A percentile compares a stretch with the other conserved stretches of the same genome.
These are phyloP conservation scores for Phyllotis vaccarum DNA, from an alignment of 2,797 vertebrate genomes.

Conservation along the genomic window DNA sequence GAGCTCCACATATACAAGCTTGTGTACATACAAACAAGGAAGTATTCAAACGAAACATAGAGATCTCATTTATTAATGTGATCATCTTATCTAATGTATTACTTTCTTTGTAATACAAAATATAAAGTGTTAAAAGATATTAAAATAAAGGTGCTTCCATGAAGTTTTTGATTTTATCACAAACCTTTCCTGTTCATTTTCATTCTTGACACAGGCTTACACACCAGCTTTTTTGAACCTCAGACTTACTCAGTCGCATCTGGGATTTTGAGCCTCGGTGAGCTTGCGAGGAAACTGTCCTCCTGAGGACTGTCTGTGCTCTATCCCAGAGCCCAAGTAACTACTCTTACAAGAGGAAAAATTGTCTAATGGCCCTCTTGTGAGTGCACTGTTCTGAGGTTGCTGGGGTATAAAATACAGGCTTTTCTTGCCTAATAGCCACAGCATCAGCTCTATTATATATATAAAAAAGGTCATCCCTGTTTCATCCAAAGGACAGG, in stretches of 20 bases:
- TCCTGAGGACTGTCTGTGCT: not conserved
- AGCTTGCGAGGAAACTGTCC: not conserved
- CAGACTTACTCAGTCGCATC: not conserved
- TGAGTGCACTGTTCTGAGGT: not conserved
- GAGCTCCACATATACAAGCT: not conserved
- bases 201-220: not conserved
- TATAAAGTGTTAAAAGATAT: not conserved
- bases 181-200: not conserved
- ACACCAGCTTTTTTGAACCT: not conserved
- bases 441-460: not conserved
- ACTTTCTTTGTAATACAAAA: not conserved
- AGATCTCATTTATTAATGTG: not conserved
- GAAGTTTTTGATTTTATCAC: not conserved
- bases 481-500: too few species aligned
- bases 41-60: not conserved
- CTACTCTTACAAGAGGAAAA: not conserved
- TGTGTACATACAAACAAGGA: not conserved
- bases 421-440: rapidly evolving
- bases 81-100: not conserved
- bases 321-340: not conserved
- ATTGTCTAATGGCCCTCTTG: not conserved
- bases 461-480: not conserved
- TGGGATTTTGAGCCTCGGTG: not conserved
- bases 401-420: not conserved
- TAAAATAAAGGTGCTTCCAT: not conserved